Conservation (phyloP, 2,113 vertebrate species). For the Papio anubis region DNA sequence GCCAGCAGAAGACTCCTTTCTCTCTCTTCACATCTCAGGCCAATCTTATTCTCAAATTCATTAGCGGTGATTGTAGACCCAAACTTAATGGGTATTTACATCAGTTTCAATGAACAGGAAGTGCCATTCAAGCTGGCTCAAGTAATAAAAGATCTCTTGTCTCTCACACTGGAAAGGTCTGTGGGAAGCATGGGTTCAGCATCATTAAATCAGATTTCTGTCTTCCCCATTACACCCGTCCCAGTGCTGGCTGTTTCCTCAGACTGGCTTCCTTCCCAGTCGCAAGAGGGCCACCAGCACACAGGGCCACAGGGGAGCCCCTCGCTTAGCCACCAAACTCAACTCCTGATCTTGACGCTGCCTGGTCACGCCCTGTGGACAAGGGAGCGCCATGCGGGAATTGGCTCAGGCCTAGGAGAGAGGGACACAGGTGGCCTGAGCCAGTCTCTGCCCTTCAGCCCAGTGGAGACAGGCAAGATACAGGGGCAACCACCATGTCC, state of each 20-base stretch:
- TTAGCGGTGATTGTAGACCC: not conserved
- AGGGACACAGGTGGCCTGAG: not conserved
- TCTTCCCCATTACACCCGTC: not conserved
- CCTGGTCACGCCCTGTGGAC: not conserved
- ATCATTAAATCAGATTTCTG: not conserved
- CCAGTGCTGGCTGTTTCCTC: not conserved
- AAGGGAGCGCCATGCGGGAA: no score
- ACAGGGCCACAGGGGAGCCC: not conserved
- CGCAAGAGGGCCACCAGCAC: not conserved
- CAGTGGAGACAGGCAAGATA: not conserved
- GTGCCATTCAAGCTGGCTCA: not conserved
- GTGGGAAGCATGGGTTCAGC: not conserved
- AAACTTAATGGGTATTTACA: not conserved
- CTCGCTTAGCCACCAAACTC: not conserved
- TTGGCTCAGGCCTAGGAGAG: not conserved
- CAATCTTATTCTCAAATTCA: not conserved
- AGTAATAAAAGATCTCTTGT: not conserved
- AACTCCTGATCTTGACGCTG: not conserved
- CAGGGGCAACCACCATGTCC: not conserved
- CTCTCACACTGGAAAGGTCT: not conserved
- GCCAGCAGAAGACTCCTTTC: not conserved
- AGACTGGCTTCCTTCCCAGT: not conserved
- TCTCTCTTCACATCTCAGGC: not conserved
- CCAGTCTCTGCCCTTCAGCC: not conserved
- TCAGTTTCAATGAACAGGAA: not conserved